Conservation (phyloP, 1,140 invertebrate species). For the Nasonia vitripennis region DNA sequence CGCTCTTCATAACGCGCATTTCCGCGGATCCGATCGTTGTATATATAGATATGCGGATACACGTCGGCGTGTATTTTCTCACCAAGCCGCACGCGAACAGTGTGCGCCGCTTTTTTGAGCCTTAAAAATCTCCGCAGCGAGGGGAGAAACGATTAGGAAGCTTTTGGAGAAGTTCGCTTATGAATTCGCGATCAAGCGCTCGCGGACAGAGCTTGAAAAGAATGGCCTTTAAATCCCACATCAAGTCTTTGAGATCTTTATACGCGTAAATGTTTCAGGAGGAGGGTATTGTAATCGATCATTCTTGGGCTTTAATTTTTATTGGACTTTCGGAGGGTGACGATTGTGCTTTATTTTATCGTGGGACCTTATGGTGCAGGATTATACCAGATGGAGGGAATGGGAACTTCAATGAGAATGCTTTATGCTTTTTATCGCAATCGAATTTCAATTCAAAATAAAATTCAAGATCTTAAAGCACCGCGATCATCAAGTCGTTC, state of each 20-base stretch:
- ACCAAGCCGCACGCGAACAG: not conserved
- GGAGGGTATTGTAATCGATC: too few species aligned
- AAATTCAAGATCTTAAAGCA: too few species aligned
- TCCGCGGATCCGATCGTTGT: conserved; percentile 67
- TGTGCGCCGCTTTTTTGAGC: conserved; percentile 28
- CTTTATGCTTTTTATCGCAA: too few species aligned
- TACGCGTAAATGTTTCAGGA: not conserved
- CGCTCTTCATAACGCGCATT: conserved; percentile 68
- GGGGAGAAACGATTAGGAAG: conserved; percentile 37
- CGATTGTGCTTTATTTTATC: too few species aligned
- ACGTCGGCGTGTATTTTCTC: not conserved
- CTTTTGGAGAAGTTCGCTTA: conserved; percentile 39
- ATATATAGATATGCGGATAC: conserved; percentile 34
- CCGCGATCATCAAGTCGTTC: not conserved
- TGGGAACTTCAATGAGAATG: too few species aligned
- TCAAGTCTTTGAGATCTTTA: not conserved
- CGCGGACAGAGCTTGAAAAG: not conserved
- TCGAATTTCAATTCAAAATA: too few species aligned
- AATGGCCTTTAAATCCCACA: conserved; percentile 13
- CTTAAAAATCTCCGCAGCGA: conserved; percentile 23
- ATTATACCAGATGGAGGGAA: too few species aligned
- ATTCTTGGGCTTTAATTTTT: not conserved
- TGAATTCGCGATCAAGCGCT: conserved; percentile 43
- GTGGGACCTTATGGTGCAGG: too few species aligned
- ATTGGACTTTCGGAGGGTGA: conserved; percentile 6